phyloP scores from a whole-genome alignment of 1,140 invertebrate species.

The Meteorus sp. region DNA sequence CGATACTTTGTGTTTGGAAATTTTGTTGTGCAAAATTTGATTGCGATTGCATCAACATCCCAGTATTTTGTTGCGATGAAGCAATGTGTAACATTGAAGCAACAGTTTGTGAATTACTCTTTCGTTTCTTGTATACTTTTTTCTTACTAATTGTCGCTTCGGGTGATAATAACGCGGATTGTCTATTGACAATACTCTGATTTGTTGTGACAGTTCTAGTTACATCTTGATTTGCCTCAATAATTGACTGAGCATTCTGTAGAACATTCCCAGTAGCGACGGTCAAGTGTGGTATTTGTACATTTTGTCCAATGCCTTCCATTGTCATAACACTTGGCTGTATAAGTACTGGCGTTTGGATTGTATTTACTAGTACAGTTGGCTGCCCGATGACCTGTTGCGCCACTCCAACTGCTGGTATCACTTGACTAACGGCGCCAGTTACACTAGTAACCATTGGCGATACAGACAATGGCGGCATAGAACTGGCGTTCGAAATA shows the following conservation, averaged over 20 bases:
- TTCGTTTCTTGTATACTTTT: slow-evolving; percentile 75
- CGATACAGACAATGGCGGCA: slow-evolving; percentile 69
- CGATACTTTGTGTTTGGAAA: slow-evolving; percentile 51
- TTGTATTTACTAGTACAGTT: slow-evolving; percentile 78
- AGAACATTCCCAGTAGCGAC: slow-evolving; percentile 69
- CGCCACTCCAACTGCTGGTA: slow-evolving; percentile 62
- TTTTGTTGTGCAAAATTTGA: slow-evolving; percentile 57
- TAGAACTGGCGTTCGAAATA: slow-evolving; percentile 58
- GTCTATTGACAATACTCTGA: slow-evolving; percentile 59
- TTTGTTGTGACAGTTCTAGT: slow-evolving; percentile 55
- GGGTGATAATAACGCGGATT: slow-evolving; percentile 67
- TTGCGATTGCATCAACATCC: slow-evolving; percentile 54
- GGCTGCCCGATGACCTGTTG: slow-evolving; percentile 73
- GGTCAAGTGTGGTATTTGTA: slow-evolving; percentile 65
- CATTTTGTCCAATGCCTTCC: slow-evolving; percentile 67
- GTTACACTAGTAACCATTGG: slow-evolving; percentile 73
- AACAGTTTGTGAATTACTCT: slow-evolving; percentile 69
- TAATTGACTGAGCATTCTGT: slow-evolving; percentile 61
- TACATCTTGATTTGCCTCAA: slow-evolving; percentile 58
- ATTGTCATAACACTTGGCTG: slow-evolving; percentile 74
- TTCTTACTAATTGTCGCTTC: slow-evolving; percentile 65
- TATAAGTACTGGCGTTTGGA: slow-evolving; percentile 78
- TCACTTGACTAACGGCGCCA: slow-evolving; percentile 69
- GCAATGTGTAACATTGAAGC: slow-evolving; percentile 76
- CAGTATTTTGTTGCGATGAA: slow-evolving; percentile 64